Percentiles rank a stretch among this genome's conserved stretches.
Evolutionary conservation across 2,113 vertebrate species (phyloP).

Genomic region (Chaetodon trifascialis): DNA sequence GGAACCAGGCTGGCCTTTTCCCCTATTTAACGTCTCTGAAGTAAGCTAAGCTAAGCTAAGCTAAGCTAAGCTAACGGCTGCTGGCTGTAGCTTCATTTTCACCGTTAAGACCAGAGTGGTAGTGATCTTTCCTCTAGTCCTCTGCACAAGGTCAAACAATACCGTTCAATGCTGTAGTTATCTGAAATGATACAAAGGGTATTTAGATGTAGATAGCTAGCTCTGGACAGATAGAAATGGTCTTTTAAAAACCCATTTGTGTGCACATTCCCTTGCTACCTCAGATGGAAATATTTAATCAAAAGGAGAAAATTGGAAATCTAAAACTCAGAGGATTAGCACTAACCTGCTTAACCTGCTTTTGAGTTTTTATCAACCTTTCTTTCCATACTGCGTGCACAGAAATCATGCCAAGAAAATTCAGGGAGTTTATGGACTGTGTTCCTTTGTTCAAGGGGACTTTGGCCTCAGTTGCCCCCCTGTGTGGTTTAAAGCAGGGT

Average conservation of each 20-base stretch:
- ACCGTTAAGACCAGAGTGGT: not conserved
- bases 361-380: not conserved
- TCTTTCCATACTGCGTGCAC: slow-evolving; percentile 6
- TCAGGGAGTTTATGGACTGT: slow-evolving; percentile 6
- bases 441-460: slow-evolving; percentile 54
- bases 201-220: not conserved
- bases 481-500: slow-evolving; percentile 51
- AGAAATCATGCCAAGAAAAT: slow-evolving; percentile 25
- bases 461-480: slow-evolving; percentile 44
- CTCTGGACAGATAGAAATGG: not conserved
- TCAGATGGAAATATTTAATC: slow-evolving; percentile 43
- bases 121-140: not conserved
- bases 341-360: slow-evolving; percentile 46
- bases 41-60: not conserved
- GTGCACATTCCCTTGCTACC: not conserved
- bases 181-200: not conserved
- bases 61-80: not conserved
- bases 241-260: not conserved
- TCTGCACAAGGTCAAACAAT: not conserved
- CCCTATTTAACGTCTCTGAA: not conserved
- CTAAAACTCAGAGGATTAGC: slow-evolving; percentile 33
- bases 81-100: not conserved
- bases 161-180: not conserved
- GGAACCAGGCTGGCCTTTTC: not conserved
- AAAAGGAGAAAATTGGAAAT: slow-evolving; percentile 1